Conservation (phyloP, 1,140 invertebrate species). For the Maniola jurtina region DNA sequence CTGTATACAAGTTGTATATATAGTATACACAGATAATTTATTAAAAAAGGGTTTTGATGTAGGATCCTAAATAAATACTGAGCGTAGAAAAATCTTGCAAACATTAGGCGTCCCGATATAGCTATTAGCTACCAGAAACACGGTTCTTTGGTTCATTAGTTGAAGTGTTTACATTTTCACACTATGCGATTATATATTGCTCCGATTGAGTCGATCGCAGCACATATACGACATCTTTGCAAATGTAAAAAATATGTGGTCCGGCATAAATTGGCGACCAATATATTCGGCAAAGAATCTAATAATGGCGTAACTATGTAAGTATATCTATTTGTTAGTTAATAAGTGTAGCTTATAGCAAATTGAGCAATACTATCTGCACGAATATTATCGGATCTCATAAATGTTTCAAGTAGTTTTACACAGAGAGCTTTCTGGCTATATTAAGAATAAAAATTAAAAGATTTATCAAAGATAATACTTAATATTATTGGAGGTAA, state of each 20-base stretch:
- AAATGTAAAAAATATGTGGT: too few species aligned
- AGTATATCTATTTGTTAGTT: not conserved
- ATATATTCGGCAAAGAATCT: too few species aligned
- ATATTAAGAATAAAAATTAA: constrained; percentile 63
- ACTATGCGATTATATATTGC: too few species aligned
- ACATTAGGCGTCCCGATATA: not conserved
- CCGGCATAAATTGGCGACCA: too few species aligned
- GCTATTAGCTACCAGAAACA: not conserved
- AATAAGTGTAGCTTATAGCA: not conserved
- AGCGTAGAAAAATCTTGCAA: constrained; percentile 1
- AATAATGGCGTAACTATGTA: too few species aligned
- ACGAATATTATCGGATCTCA: not conserved
- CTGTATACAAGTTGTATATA: not conserved
- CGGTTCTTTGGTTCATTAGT: not conserved
- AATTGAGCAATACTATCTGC: not conserved
- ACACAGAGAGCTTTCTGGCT: constrained; percentile 26
- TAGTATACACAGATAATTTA: not conserved
- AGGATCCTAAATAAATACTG: not conserved
- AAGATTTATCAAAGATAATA: constrained; percentile 68
- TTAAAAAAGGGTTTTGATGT: not conserved
- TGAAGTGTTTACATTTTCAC: not conserved
- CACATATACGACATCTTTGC: too few species aligned
- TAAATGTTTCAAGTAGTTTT: constrained; percentile 22
- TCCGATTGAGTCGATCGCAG: too few species aligned
- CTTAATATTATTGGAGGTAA: constrained; percentile 74